Evolutionary conservation across 2,797 vertebrate species (phyloP).

Genomic region (Anomalospiza imberbis): DNA sequence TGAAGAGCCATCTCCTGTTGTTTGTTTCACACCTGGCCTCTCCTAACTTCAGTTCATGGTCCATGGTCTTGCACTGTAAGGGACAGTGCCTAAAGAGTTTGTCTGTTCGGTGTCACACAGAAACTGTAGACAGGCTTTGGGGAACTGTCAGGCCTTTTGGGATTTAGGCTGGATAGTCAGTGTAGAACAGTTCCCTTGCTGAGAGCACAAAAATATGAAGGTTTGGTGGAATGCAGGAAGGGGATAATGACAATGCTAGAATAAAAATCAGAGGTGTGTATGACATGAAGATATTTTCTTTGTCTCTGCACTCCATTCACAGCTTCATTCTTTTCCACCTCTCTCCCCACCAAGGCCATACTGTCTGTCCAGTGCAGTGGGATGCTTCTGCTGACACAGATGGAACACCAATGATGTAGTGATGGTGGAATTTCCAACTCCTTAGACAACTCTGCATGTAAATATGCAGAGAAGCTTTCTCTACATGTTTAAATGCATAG

Average conservation of each 20-base stretch:
- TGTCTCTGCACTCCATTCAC: neutral
- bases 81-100: neutral
- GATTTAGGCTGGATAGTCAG: neutral
- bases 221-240: neutral
- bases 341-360: neutral
- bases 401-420: accelerated
- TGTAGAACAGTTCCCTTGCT: neutral
- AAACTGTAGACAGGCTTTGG: neutral
- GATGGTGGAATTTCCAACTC: neutral
- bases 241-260: neutral
- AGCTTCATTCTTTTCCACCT: neutral
- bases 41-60: neutral
- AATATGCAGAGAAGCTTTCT: neutral
- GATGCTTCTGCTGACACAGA: neutral
- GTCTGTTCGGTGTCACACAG: neutral
- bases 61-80: neutral
- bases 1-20: neutral
- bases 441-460: neutral
- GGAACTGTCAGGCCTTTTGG: neutral
- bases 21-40: neutral
- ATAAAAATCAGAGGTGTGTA: neutral
- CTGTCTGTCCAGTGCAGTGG: neutral
- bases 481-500: neutral
- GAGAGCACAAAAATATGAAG: neutral
- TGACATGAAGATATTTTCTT: neutral